These are phyloP conservation scores for Craterocephalus amniculus DNA, from an alignment of 2,797 vertebrate genomes.

Conservation along the genomic window DNA sequence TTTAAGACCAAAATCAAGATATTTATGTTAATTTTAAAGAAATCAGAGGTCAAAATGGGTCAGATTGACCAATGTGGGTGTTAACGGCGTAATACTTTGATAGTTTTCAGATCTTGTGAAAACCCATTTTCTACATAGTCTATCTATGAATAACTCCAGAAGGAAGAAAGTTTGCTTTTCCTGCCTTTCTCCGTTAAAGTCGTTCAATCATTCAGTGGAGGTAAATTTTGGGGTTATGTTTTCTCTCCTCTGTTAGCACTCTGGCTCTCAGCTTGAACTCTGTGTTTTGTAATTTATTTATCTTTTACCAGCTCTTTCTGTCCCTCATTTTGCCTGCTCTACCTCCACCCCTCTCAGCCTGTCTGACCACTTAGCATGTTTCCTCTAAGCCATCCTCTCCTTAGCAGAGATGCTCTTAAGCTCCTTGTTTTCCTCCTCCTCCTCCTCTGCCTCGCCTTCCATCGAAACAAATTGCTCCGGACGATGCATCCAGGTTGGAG, in stretches of 20 bases:
- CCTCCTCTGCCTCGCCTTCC: conserved; percentile 47
- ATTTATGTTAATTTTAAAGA: too few species aligned
- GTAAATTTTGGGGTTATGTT: conserved; percentile 11
- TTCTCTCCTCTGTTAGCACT: conserved; percentile 18
- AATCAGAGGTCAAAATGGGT: too few species aligned
- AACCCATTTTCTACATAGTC: too few species aligned
- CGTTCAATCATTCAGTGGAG: conserved; percentile 11
- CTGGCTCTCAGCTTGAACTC: conserved; percentile 22
- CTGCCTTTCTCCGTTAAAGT: conserved; percentile 19
- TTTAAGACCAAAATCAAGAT: too few species aligned
- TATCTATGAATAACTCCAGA: neutral
- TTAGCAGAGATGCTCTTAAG: conserved; percentile 75
- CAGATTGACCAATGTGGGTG: too few species aligned
- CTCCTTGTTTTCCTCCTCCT: conserved; percentile 70
- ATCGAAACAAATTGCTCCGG: conserved; percentile 75
- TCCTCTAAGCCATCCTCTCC: conserved; percentile 66
- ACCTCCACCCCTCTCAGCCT: conserved; percentile 39
- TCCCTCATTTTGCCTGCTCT: conserved; percentile 5
- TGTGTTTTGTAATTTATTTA: conserved; percentile 36
- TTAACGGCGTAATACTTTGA: too few species aligned
- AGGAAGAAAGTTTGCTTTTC: neutral
- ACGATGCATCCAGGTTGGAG: conserved; percentile 75
- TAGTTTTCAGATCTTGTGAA: too few species aligned
- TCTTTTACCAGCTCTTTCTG: conserved; percentile 31
- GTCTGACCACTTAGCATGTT: conserved; percentile 68